Evolutionary conservation across 2,888 invertebrate species (phyloP).

Genomic region (Mimas tiliae): DNA sequence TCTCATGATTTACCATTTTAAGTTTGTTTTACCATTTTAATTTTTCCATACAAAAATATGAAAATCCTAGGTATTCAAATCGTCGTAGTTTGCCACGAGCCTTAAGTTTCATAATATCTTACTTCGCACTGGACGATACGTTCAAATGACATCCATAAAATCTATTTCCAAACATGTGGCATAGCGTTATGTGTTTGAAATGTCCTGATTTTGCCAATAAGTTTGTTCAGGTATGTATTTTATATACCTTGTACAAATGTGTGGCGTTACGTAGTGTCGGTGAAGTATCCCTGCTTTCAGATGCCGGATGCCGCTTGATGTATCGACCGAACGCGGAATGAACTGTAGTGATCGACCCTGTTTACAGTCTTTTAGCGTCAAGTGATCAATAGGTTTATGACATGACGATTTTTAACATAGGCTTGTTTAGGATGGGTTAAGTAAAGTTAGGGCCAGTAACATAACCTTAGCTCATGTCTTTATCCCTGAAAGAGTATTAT

Average conservation of each 20-base stretch:
- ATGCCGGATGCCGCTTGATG: conserved; percentile 44
- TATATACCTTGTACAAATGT: not conserved
- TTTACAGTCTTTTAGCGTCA: conserved; percentile 21
- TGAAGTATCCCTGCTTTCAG: conserved; percentile 35
- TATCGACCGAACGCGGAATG: conserved; percentile 34
- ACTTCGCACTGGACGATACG: not conserved
- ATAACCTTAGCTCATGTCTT: too few species aligned
- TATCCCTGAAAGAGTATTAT: too few species aligned
- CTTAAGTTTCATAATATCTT: too few species aligned
- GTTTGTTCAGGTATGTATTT: not conserved
- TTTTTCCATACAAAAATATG: not conserved
- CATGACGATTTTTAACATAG: conserved; percentile 5
- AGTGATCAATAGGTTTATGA: conserved; percentile 15
- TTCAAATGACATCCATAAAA: not conserved
- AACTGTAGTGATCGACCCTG: conserved; percentile 24
- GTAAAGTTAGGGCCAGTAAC: too few species aligned
- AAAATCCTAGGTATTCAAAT: too few species aligned
- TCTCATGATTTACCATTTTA: too few species aligned
- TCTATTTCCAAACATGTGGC: not conserved
- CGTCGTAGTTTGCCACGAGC: too few species aligned
- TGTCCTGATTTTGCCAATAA: not conserved
- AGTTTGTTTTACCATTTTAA: too few species aligned
- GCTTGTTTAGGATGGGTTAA: not conserved
- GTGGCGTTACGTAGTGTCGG: not conserved
- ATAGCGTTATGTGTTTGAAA: not conserved